Conservation (phyloP, 1,140 invertebrate species). For the Anastatus disparis region DNA sequence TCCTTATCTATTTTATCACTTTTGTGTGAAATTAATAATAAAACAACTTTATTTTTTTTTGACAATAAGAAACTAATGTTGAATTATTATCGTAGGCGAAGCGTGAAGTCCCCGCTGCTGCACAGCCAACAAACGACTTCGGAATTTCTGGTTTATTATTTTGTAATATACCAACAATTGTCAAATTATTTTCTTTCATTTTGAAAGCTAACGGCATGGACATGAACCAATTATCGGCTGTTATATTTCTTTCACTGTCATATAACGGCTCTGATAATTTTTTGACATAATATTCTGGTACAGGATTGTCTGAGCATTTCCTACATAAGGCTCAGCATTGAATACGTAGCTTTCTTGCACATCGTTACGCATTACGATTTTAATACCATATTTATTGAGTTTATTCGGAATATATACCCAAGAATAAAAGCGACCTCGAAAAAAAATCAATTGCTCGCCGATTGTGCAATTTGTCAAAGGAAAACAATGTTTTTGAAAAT, state of each 20-base stretch:
- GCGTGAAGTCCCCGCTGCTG: too few relatives aligned
- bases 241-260: constrained; percentile 45
- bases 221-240: constrained; percentile 57
- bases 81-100: constrained; percentile 43
- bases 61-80: constrained; percentile 55
- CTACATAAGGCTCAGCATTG: neutral
- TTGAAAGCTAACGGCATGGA: constrained; percentile 45
- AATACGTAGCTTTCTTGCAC: too few relatives aligned
- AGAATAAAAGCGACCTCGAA: too few relatives aligned
- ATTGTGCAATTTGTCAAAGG: too few relatives aligned
- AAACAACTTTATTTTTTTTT: constrained; percentile 52
- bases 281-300: constrained; percentile 12
- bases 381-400: too few relatives aligned
- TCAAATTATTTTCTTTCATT: constrained; percentile 48
- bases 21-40: too few relatives aligned
- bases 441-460: constrained; percentile 62
- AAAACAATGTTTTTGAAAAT: too few relatives aligned
- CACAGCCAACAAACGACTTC: too few relatives aligned
- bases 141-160: constrained; percentile 63
- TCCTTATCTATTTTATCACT: constrained; percentile 27
- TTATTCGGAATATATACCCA: too few relatives aligned
- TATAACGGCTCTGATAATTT: constrained; percentile 34
- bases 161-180: constrained; percentile 62
- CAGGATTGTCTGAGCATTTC: neutral
- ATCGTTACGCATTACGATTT: too few relatives aligned